phyloP scores from a whole-genome alignment of 2,888 invertebrate species.

The Thysanoteuthis rhombus region DNA sequence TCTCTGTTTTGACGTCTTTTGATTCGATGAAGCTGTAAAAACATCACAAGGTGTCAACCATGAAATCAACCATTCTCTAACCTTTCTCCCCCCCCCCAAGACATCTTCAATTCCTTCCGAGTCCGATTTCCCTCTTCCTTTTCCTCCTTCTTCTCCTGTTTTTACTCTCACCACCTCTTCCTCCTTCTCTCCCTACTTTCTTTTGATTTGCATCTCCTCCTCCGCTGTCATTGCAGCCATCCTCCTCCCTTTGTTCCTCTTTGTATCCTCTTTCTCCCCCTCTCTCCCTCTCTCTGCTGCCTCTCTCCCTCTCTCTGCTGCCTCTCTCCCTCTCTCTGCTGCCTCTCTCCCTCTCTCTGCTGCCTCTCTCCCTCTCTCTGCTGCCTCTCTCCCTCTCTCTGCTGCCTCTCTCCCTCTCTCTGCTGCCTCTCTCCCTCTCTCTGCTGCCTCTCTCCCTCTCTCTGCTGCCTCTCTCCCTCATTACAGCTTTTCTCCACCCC shows the following conservation, averaged over 20 bases:
- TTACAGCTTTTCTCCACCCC: background rate
- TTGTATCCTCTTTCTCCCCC: background rate
- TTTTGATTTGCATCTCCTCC: background rate
- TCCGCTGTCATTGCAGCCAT: too few relatives aligned
- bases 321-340: background rate
- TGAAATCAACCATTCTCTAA: too few relatives aligned
- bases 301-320: background rate
- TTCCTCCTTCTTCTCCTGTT: background rate
- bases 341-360: background rate
- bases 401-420: background rate
- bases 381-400: background rate
- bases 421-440: background rate
- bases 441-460: background rate
- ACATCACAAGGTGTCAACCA: too few relatives aligned
- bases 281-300: background rate
- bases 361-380: background rate
- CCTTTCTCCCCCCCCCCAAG: too few relatives aligned
- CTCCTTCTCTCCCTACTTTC: background rate
- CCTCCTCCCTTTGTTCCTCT: background rate
- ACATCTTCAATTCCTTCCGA: too few relatives aligned
- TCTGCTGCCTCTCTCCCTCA: background rate
- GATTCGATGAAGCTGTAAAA: too few relatives aligned
- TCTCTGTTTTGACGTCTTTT: too few relatives aligned
- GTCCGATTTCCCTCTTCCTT: too few relatives aligned
- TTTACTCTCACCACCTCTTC: background rate